Percentiles rank a stretch among this genome's conserved stretches.
Evolutionary conservation across 2,113 vertebrate genomes (phyloP).

Genomic region (Cryptotis parvus): DNA sequence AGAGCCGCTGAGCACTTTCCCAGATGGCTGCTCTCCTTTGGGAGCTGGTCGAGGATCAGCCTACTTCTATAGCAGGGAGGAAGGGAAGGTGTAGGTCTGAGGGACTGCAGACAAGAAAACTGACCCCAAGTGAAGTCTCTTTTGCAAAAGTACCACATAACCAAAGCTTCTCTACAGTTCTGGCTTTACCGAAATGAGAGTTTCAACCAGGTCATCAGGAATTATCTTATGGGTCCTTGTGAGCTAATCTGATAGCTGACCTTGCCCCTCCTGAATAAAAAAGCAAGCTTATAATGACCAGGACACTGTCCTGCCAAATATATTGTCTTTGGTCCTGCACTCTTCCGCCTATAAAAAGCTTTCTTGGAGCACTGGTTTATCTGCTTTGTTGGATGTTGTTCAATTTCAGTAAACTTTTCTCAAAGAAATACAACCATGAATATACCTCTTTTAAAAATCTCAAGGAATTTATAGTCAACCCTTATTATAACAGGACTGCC

Average conservation of each 20-base stretch:
- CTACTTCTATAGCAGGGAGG: background rate
- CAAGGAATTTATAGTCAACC: background rate
- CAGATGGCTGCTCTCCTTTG: too few relatives aligned
- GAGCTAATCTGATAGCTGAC: background rate
- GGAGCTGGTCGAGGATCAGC: background rate
- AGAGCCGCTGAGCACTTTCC: background rate
- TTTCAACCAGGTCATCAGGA: background rate
- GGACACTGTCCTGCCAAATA: background rate
- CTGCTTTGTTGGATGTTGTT: background rate
- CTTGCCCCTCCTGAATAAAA: background rate
- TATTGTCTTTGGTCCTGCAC: background rate
- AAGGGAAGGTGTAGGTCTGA: rapidly evolving
- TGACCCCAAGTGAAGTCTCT: background rate
- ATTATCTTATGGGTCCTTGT: background rate
- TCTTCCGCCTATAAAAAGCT: background rate
- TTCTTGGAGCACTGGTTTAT: background rate
- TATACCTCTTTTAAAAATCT: background rate
- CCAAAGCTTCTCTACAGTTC: background rate
- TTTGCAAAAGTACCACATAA: background rate
- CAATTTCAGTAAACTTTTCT: background rate
- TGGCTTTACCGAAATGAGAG: background rate
- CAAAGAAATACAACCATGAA: background rate
- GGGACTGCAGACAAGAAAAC: background rate
- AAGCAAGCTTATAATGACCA: background rate
- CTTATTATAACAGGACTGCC: too few relatives aligned